These are phyloP conservation scores for Mythimna loreyi DNA, from an alignment of 2,888 invertebrate genomes.

Conservation along the genomic window DNA sequence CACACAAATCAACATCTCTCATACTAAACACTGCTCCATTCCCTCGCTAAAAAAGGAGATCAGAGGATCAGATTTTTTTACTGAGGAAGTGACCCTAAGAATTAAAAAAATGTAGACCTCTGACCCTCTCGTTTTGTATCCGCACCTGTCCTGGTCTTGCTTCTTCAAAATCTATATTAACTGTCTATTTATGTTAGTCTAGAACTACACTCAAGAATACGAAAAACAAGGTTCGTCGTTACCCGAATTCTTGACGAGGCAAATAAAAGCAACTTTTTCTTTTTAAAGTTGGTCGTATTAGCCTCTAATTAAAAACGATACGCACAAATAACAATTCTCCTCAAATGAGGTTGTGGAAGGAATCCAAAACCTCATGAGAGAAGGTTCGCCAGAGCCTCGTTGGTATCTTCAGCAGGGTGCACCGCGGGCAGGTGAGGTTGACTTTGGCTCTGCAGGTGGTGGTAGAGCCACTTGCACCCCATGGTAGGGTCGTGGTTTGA, in stretches of 20 bases:
- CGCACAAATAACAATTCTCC: background rate
- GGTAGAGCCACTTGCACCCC: slow-evolving; percentile 40
- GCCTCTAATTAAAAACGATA: background rate
- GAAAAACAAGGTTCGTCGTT: slow-evolving; percentile 5
- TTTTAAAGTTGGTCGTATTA: background rate
- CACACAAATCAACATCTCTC: too few relatives aligned
- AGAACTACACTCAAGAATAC: background rate
- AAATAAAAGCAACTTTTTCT: background rate
- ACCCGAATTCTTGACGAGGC: background rate
- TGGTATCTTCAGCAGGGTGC: slow-evolving; percentile 23
- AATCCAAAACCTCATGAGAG: background rate
- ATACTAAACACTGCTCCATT: too few relatives aligned
- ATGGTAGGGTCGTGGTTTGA: background rate
- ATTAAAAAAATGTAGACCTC: background rate
- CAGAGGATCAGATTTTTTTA: slow-evolving; percentile 1
- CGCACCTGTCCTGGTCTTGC: background rate
- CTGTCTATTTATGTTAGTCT: background rate
- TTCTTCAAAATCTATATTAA: too few relatives aligned
- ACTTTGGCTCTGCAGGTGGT: slow-evolving; percentile 21
- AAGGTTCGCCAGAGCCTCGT: slow-evolving; percentile 36
- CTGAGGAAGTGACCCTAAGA: too few relatives aligned
- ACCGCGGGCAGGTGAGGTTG: slow-evolving; percentile 45
- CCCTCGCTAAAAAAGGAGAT: slow-evolving; percentile 4
- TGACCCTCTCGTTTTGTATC: slow-evolving; percentile 26
- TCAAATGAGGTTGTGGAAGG: background rate